Evolutionary conservation across 2,797 vertebrate species (phyloP).

Genomic region (Tauraco hartlaubi): DNA sequence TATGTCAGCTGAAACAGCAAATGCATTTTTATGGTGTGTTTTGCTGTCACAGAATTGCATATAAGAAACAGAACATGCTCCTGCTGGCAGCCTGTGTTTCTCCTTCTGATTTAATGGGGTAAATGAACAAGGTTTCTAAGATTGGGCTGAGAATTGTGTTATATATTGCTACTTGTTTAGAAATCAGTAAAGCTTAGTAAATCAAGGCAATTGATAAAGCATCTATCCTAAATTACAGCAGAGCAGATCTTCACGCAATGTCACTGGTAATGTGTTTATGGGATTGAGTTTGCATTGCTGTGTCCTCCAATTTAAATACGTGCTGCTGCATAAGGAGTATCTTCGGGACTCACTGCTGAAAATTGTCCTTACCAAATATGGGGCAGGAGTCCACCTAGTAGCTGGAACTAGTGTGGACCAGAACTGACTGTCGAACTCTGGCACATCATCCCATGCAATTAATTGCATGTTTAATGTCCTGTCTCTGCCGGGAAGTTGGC

Average conservation of each 20-base stretch:
- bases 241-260: neutral
- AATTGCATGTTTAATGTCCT: neutral
- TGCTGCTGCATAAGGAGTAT: neutral
- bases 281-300: neutral
- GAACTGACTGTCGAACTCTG: neutral
- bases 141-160: neutral
- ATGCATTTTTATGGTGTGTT: constrained; percentile 48
- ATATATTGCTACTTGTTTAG: neutral
- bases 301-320: neutral
- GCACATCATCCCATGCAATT: neutral
- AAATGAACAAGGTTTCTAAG: constrained; percentile 44
- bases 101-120: constrained; percentile 39
- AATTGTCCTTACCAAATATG: rapidly evolving
- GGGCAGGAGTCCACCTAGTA: neutral
- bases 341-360: neutral
- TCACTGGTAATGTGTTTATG: neutral
- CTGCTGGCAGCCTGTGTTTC: neutral
- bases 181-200: constrained; percentile 18
- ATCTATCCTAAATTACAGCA: neutral
- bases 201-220: constrained; percentile 43
- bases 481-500: neutral
- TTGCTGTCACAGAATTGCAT: constrained; percentile 45
- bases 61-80: neutral
- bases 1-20: constrained; percentile 31
- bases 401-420: neutral